phyloP scores from a whole-genome alignment of 1,140 invertebrate genomes.

The Penaeus indicus region DNA sequence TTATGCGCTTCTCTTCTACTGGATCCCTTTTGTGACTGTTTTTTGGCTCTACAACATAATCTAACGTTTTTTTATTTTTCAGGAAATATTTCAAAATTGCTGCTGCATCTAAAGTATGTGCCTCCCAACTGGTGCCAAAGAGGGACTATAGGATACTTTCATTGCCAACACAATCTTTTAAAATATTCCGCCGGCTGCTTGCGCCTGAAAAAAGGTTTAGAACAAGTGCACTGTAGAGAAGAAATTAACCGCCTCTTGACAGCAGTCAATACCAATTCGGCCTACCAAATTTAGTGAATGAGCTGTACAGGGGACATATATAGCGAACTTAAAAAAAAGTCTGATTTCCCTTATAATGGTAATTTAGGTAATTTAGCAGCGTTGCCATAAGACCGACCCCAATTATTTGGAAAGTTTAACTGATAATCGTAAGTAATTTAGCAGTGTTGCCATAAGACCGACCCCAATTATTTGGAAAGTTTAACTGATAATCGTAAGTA shows the following conservation, averaged over 20 bases:
- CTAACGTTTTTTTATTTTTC: too few relatives aligned
- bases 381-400: not conserved
- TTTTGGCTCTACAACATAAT: too few relatives aligned
- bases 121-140: too few relatives aligned
- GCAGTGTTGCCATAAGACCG: not conserved
- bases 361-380: not conserved
- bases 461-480: not conserved
- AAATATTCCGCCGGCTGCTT: too few relatives aligned
- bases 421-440: not conserved
- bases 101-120: too few relatives aligned
- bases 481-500: constrained; percentile 1
- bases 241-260: not conserved
- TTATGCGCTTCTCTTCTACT: too few relatives aligned
- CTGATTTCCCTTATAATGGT: not conserved
- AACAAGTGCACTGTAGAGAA: not conserved
- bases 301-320: not conserved
- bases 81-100: too few relatives aligned
- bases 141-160: too few relatives aligned
- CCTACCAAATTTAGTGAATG: constrained; percentile 19
- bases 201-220: not conserved
- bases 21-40: too few relatives aligned
- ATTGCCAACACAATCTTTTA: too few relatives aligned
- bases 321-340: not conserved
- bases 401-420: not conserved
- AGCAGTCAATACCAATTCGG: not conserved